These are phyloP conservation scores for Hoplodrina ambigua DNA, from an alignment of 2,888 invertebrate genomes.

Conservation along the genomic window DNA sequence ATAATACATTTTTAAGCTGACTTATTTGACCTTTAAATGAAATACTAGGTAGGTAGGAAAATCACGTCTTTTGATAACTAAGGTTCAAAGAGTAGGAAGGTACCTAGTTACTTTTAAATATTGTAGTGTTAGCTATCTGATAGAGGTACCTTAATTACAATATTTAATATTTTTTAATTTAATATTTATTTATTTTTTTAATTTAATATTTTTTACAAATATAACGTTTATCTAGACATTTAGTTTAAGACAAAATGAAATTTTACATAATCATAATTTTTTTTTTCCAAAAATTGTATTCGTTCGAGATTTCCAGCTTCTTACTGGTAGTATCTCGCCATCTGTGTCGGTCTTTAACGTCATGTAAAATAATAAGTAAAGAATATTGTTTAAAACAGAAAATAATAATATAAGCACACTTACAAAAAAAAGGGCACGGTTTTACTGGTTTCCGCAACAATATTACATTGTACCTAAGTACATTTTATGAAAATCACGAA, in stretches of 20 bases:
- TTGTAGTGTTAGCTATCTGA: too few species aligned
- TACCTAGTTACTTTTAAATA: too few species aligned
- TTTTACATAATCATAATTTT: conserved; percentile 7
- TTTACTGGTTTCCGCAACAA: conserved; percentile 9
- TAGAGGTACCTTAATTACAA: too few species aligned
- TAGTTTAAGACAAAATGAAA: not conserved
- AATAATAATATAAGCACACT: not conserved
- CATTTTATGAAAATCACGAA: conserved; percentile 34
- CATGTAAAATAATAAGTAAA: too few species aligned
- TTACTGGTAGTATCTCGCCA: too few species aligned
- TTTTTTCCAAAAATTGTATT: conserved; percentile 19
- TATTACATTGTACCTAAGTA: conserved; percentile 25
- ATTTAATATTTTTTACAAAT: too few species aligned
- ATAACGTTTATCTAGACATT: not conserved
- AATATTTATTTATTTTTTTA: too few species aligned
- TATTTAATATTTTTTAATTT: too few species aligned
- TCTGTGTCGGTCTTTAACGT: too few species aligned
- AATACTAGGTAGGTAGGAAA: not conserved
- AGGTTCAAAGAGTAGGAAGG: too few species aligned
- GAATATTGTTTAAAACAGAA: conserved; percentile 1
- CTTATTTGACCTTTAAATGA: not conserved
- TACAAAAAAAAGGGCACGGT: not conserved
- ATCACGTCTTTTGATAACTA: too few species aligned
- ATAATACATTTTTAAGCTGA: not conserved
- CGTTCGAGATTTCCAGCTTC: not conserved